Conservation (phyloP, 2,888 invertebrate species). For the Drosophila siamana region DNA sequence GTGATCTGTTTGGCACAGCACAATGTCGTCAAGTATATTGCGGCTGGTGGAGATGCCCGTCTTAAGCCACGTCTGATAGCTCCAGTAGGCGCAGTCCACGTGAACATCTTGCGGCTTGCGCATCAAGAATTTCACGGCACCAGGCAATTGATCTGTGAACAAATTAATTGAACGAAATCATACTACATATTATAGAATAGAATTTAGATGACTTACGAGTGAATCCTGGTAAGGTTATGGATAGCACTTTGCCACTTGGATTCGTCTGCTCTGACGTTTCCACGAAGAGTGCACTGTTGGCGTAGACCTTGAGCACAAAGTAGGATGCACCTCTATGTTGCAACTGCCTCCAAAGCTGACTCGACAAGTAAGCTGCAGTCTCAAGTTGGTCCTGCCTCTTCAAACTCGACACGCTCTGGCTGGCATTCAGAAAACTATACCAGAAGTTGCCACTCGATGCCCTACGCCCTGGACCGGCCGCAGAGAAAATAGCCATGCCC, state of each 20-base stretch:
- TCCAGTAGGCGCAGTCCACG: conserved; percentile 87
- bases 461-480: conserved; percentile 2
- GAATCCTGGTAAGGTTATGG: not conserved
- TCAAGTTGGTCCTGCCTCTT: conserved; percentile 86
- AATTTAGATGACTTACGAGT: not conserved
- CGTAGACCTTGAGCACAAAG: conserved; percentile 87
- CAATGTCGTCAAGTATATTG: conserved; percentile 62
- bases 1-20: conserved; percentile 87
- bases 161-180: no score
- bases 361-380: conserved; percentile 87
- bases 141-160: conserved; percentile 84
- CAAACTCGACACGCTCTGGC: conserved; percentile 84
- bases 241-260: not conserved
- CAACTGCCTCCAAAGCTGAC: conserved; percentile 80
- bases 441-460: conserved; percentile 60
- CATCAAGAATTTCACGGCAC: conserved; percentile 86
- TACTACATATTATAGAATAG: no score
- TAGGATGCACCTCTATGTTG: conserved; percentile 74
- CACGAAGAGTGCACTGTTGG: conserved; percentile 86
- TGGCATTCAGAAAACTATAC: conserved; percentile 84
- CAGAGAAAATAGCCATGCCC: conserved; percentile 80
- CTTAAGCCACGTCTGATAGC: conserved; percentile 87
- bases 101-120: conserved; percentile 1
- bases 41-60: conserved; percentile 85
- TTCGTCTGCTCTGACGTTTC: not conserved